Percentiles rank a stretch among this genome's conserved stretches.
phyloP scores from a whole-genome alignment of 1,140 invertebrate species.

The Cyphomyrmex costatus region DNA sequence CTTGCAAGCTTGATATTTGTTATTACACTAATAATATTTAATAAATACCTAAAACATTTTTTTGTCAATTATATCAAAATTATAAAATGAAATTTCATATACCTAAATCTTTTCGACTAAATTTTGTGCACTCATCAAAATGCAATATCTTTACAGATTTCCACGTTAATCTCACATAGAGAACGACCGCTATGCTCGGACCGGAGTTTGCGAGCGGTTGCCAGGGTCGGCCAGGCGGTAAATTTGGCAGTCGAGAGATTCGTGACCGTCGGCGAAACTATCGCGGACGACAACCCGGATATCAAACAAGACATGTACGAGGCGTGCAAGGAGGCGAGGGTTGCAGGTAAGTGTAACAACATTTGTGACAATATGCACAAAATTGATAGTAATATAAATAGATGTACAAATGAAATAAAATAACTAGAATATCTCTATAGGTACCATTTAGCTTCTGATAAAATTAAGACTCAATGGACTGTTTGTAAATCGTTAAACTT shows the following conservation, averaged over 20 bases:
- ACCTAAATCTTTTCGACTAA: neutral
- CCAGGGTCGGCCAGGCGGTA: conserved; percentile 97
- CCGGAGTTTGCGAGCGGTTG: conserved; percentile 91
- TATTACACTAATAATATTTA: neutral
- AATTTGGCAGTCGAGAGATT: conserved; percentile 98
- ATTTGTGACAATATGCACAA: neutral
- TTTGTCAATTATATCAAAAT: neutral
- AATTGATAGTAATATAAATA: neutral
- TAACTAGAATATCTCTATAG: neutral
- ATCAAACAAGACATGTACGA: conserved; percentile 99
- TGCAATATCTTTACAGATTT: conserved; percentile 91
- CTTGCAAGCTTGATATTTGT: neutral
- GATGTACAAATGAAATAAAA: neutral
- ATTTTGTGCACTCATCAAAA: conserved; percentile 13
- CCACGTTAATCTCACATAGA: conserved; percentile 92
- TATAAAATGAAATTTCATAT: neutral
- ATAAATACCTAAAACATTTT: neutral
- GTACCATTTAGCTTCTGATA: neutral
- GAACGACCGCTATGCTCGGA: conserved; percentile 86
- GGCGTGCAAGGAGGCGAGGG: conserved; percentile 97
- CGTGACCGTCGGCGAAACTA: conserved; percentile 98
- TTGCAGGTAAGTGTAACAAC: conserved; percentile 91
- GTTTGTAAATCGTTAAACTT: neutral
- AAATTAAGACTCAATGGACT: neutral
- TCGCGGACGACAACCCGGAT: conserved; percentile 99